A percentile compares a stretch with the other conserved stretches of the same genome.
These are phyloP conservation scores for Ostrea edulis DNA, from an alignment of 1,140 invertebrate genomes.

Conservation along the genomic window DNA sequence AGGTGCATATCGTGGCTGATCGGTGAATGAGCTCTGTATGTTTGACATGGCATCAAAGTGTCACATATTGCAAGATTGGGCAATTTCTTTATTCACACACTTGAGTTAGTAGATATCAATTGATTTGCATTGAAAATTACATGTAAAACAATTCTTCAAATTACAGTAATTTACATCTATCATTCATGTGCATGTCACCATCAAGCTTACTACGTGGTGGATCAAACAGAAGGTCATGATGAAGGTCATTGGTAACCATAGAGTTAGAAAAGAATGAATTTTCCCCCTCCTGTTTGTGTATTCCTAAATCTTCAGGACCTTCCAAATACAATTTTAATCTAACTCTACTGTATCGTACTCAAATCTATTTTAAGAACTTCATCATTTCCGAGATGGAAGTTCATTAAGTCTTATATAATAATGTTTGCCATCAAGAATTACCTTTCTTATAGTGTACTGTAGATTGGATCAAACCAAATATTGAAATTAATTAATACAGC, in stretches of 20 bases:
- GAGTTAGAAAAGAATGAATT: no score
- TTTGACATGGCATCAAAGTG: slow-evolving; percentile 6
- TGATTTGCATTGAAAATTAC: background rate
- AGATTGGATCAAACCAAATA: no score
- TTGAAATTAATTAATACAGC: no score
- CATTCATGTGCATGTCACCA: slow-evolving; percentile 21
- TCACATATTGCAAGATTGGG: background rate
- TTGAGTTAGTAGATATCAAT: slow-evolving; percentile 4
- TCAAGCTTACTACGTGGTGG: background rate
- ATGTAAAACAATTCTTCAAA: slow-evolving; percentile 4
- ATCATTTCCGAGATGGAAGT: no score
- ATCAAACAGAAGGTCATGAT: background rate
- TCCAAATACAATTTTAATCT: no score
- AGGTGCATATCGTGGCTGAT: background rate
- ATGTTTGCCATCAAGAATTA: no score
- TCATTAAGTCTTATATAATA: no score
- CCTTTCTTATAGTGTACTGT: no score
- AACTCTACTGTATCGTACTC: no score
- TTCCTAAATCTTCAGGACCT: no score
- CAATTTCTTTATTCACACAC: background rate
- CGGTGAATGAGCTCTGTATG: background rate
- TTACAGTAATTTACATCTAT: slow-evolving; percentile 15
- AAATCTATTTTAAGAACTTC: no score
- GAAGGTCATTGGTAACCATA: background rate
- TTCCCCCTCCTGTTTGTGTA: no score